Evolutionary conservation across 2,113 vertebrate genomes (phyloP), one percentile per base, ranked within the genome.

Genomic region (Corythoichthys intestinalis): DNA sequence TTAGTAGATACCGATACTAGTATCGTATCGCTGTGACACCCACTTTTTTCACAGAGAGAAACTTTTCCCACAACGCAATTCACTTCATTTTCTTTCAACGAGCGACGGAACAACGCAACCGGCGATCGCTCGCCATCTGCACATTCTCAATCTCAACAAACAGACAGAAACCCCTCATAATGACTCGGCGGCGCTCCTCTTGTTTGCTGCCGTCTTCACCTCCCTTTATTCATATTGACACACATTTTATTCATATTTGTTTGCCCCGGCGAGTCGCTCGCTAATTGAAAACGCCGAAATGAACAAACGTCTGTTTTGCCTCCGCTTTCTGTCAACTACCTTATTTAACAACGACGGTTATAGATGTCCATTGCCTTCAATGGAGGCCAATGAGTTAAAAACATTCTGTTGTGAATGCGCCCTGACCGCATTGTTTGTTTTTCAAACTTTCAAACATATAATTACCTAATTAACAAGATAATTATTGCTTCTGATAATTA

Each of bases 231-330:
- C 13, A 34, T 58, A 58, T 58, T 58, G 56, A 58, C 56, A 58
- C 34, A 58, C 35, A 58, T 37, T 28, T 58, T 58, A 37, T 37
- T 58, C 34, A 37, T 58, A 58, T 58, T 58, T 58, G 54, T 57
- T 57, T 57, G 54, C 5, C 54, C 28, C 11, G 13, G 11, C 3
- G 56, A 58, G 56, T 37, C 20, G 34, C 6, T 58, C 4, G 34
- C 56, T 37, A 58, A 58, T 58, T 58, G 56, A 58, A 58, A 58
- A 37, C 34, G 35, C 5, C 4, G 56, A 15, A 37, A 37, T 2
- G 0, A 20, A 20, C 4, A 4, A 50, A 15, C 48, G 48, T 4
- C 20, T 54, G 50, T 53, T 53, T 20, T 53, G 4, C 20, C 20
- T 41, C 6, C 9, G 3, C 53, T 20, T 12, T 3, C 47, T 11